Evolutionary conservation across 2,113 vertebrate species (phyloP), one percentile per base, ranked within the genome.

Genomic region (Tor tambroides): DNA sequence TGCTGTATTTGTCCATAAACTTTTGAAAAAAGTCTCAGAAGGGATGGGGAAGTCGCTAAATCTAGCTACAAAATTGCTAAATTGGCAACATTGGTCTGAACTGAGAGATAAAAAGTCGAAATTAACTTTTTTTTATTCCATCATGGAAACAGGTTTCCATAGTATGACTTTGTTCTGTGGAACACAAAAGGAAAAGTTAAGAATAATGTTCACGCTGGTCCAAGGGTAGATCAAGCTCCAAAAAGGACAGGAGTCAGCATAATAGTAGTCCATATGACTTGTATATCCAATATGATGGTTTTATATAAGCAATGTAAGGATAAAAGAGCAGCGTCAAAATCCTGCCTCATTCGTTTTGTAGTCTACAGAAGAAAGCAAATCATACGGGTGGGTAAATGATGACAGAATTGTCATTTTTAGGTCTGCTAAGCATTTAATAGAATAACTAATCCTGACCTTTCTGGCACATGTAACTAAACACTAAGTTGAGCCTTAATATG

Each of bases 371-470:
- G 10, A 74, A 74, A 41, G 35, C 10, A 41, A 41, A 74, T 21
- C 35, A 21, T 43, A 26, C 23, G 0, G 41, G 23, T 4, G 6
- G n/a, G 38, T 49, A 41, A n/a, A 43, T 43, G 5, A 43, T 43
- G 38, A 43, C 35, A 75, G 5, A 41, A 43, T 26, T 46, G 41
- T 46, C 1, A 46, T 49, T 76, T 76, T 76, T 76, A 14, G 41
- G 74, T 76, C 74, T 26, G 9, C 26, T 78, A 32, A 54, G 26
- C 75, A 26, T 78, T 61, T 38, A 63, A 63, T 41, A 61, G 35
- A 78, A 30, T 54, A 26, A 32, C 76, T 54, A 61, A 80, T 63
- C 54, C 32, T 80, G 79, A 80, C 79, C 79, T 80, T 80, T 80
- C 56, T 41, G 21, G 6, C 23, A 63, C 21, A 63, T 63, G 21